These are phyloP conservation scores for Rhizomys pruinosus DNA, from an alignment of 2,113 vertebrate species.

Conservation along the genomic window DNA sequence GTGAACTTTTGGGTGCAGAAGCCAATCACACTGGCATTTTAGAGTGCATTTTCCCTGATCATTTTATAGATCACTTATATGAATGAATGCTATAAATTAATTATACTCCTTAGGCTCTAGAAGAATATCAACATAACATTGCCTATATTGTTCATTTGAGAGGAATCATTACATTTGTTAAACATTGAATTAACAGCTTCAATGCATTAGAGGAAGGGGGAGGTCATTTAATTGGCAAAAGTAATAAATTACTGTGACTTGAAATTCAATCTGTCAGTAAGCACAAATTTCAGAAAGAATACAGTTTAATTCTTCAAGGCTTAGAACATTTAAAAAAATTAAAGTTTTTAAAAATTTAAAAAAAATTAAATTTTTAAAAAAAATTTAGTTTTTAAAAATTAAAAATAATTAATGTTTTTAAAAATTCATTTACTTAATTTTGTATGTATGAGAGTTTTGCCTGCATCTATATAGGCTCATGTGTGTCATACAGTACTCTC, in stretches of 20 bases:
- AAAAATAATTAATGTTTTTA: background rate
- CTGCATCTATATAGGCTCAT: too few relatives aligned
- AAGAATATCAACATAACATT: constrained; percentile 25
- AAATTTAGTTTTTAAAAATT: too few relatives aligned
- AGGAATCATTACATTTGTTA: constrained; percentile 38
- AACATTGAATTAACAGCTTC: constrained; percentile 48
- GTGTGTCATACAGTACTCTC: too few relatives aligned
- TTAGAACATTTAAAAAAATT: background rate
- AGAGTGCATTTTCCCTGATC: background rate
- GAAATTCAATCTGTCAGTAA: constrained; percentile 64
- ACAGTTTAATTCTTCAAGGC: constrained; percentile 3
- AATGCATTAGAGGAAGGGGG: constrained; percentile 37
- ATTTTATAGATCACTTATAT: constrained; percentile 35
- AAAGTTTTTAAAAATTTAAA: background rate
- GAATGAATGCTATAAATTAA: constrained; percentile 40
- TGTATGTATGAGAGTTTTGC: too few relatives aligned
- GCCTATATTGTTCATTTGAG: background rate
- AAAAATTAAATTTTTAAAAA: background rate
- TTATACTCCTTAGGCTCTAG: constrained; percentile 35
- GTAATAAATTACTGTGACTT: constrained; percentile 49
- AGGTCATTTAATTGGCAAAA: constrained; percentile 67
- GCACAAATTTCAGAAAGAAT: constrained; percentile 45
- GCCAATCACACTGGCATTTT: constrained; percentile 1
- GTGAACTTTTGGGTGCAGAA: background rate
- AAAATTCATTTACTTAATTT: too few relatives aligned